Percentiles rank a stretch among this genome's conserved stretches.
These are phyloP conservation scores for Fringilla coelebs DNA, from an alignment of 2,797 vertebrate genomes.

Conservation along the genomic window DNA sequence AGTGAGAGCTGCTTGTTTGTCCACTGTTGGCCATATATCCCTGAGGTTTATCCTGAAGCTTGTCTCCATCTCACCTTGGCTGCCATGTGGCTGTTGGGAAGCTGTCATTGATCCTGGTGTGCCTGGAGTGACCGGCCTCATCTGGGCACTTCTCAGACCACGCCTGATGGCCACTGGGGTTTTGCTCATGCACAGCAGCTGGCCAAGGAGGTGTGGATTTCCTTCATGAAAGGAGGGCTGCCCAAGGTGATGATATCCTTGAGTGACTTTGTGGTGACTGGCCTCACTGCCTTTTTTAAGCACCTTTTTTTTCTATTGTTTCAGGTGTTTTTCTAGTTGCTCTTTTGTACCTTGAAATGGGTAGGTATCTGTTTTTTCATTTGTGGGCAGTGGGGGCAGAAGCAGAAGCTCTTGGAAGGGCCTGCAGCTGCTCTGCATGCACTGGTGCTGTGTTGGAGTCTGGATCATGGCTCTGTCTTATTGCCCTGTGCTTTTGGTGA, in stretches of 20 bases:
- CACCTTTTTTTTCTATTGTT: background rate
- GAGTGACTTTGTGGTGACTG: background rate
- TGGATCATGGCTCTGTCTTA: background rate
- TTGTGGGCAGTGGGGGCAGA: background rate
- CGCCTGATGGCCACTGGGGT: background rate
- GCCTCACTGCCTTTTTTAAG: background rate
- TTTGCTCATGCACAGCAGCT: rapidly evolving
- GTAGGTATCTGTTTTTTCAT: background rate
- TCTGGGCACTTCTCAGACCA: background rate
- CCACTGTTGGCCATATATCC: rapidly evolving
- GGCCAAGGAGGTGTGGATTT: background rate
- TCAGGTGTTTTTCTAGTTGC: background rate
- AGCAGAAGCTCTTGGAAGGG: background rate
- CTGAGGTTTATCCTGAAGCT: background rate
- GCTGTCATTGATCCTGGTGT: background rate
- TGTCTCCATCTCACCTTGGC: background rate
- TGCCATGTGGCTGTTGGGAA: background rate
- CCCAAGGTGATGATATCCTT: rapidly evolving
- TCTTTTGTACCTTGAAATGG: background rate
- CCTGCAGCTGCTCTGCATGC: background rate
- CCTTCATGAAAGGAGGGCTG: background rate
- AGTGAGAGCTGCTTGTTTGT: rapidly evolving
- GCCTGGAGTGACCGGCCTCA: rapidly evolving
- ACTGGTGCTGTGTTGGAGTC: background rate
- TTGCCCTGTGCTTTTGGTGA: background rate